Percentiles rank a stretch among this genome's conserved stretches.
These are phyloP conservation scores for Phallusia fumigata DNA, from an alignment of 23 tunicate species.

Conservation along the genomic window DNA sequence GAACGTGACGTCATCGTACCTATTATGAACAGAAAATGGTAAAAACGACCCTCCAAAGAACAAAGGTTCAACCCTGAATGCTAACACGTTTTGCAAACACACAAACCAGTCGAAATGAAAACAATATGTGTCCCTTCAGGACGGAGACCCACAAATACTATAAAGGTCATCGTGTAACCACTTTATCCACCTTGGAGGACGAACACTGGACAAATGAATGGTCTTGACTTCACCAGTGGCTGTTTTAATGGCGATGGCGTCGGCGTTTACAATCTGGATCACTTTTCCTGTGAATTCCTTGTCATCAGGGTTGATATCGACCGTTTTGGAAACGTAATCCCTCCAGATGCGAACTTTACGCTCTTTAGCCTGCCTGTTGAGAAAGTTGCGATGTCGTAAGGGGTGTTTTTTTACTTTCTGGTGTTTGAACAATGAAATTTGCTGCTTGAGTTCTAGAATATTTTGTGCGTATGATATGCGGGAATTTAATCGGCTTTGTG, in stretches of 20 bases:
- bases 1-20: conserved; percentile 56
- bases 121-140: too few relatives aligned
- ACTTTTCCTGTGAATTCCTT: conserved; percentile 84
- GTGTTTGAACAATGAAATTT: neutral
- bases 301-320: conserved; percentile 46
- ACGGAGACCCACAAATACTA: too few relatives aligned
- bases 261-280: conserved; percentile 92
- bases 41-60: too few relatives aligned
- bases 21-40: neutral
- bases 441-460: too few relatives aligned
- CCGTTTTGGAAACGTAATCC: conserved; percentile 63
- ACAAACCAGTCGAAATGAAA: too few relatives aligned
- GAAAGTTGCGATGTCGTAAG: neutral
- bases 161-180: neutral
- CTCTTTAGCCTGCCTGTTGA: conserved; percentile 74
- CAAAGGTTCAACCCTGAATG: too few relatives aligned
- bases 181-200: conserved; percentile 77
- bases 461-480: too few relatives aligned
- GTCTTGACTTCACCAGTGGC: conserved; percentile 42
- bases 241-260: conserved; percentile 87
- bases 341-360: conserved; percentile 89
- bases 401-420: neutral
- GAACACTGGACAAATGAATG: conserved; percentile 78
- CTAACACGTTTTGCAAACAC: too few relatives aligned
- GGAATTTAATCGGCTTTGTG: too few relatives aligned